A percentile compares a stretch with the other conserved stretches of the same genome.
These are phyloP conservation scores for Dascillus cervinus DNA, from an alignment of 2,888 invertebrate species.

Conservation along the genomic window DNA sequence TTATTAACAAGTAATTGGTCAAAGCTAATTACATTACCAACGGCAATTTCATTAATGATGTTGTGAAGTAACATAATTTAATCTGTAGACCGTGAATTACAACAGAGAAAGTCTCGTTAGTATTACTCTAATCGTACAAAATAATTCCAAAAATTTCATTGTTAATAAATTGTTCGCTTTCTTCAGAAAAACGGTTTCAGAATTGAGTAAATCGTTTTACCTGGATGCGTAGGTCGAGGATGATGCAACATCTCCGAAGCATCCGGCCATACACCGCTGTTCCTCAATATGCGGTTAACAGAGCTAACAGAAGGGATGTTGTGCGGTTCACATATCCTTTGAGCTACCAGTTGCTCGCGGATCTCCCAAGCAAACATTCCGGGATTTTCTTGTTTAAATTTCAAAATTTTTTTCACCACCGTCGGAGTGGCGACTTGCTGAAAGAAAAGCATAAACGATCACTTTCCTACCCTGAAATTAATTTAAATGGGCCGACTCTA, in stretches of 20 bases:
- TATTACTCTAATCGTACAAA: too few relatives aligned
- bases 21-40: too few relatives aligned
- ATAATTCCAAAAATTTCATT: too few relatives aligned
- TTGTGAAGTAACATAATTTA: too few relatives aligned
- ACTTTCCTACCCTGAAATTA: slow-evolving; percentile 1
- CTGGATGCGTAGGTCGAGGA: slow-evolving; percentile 28
- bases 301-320: slow-evolving; percentile 91
- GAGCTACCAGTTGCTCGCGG: slow-evolving; percentile 78
- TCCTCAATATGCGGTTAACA: slow-evolving; percentile 86
- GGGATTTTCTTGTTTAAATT: slow-evolving; percentile 90
- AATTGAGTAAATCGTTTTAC: slow-evolving; percentile 18
- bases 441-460: slow-evolving; percentile 17
- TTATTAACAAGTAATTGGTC: too few relatives aligned
- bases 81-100: too few relatives aligned
- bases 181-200: too few relatives aligned
- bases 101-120: too few relatives aligned
- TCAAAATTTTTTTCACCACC: slow-evolving; percentile 89
- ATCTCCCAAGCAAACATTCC: slow-evolving; percentile 98
- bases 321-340: slow-evolving; percentile 84
- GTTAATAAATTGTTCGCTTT: too few relatives aligned
- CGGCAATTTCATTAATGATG: too few relatives aligned
- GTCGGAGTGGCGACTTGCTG: slow-evolving; percentile 96
- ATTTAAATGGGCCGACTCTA: slow-evolving; percentile 2
- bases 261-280: slow-evolving; percentile 76
- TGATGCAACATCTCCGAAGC: slow-evolving; percentile 40